These are phyloP conservation scores for Acrobasis repandana DNA, from an alignment of 2,888 invertebrate species.

Conservation along the genomic window DNA sequence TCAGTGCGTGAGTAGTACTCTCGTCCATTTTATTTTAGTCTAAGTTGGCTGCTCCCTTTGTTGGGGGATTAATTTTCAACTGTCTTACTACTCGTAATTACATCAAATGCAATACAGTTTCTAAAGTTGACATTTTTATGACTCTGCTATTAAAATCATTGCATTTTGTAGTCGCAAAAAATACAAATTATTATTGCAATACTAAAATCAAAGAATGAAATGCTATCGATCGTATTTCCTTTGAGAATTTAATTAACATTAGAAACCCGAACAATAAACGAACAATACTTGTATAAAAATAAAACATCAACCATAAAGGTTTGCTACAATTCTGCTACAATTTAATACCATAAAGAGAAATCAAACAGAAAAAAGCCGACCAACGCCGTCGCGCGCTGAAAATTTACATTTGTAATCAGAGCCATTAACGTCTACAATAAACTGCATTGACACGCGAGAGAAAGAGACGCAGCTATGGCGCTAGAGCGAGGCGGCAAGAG, in stretches of 20 bases:
- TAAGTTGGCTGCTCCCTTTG: constrained; percentile 43
- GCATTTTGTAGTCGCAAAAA: background rate
- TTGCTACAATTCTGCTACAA: constrained; percentile 66
- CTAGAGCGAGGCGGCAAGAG: constrained; percentile 49
- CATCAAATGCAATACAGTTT: background rate
- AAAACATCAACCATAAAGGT: constrained; percentile 41
- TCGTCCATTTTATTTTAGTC: constrained; percentile 54
- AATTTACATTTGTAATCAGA: constrained; percentile 82
- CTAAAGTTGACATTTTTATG: background rate
- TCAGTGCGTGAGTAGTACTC: constrained; percentile 51
- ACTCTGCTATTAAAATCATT: background rate
- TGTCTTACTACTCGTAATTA: constrained; percentile 19
- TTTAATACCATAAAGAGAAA: constrained; percentile 76
- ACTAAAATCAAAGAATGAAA: background rate
- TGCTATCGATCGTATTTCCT: background rate
- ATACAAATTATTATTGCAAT: background rate
- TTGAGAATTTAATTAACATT: constrained; percentile 24
- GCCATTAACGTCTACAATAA: constrained; percentile 81
- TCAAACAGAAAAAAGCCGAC: constrained; percentile 70
- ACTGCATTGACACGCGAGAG: constrained; percentile 76
- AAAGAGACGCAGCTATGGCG: constrained; percentile 62
- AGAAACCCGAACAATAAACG: constrained; percentile 33
- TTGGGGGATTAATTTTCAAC: constrained; percentile 28
- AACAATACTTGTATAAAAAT: constrained; percentile 44
- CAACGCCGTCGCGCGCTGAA: constrained; percentile 77